Base-by-base conservation (phyloP, 2,888 invertebrate genomes). In the Hofmannophila pseudospretella region DNA sequence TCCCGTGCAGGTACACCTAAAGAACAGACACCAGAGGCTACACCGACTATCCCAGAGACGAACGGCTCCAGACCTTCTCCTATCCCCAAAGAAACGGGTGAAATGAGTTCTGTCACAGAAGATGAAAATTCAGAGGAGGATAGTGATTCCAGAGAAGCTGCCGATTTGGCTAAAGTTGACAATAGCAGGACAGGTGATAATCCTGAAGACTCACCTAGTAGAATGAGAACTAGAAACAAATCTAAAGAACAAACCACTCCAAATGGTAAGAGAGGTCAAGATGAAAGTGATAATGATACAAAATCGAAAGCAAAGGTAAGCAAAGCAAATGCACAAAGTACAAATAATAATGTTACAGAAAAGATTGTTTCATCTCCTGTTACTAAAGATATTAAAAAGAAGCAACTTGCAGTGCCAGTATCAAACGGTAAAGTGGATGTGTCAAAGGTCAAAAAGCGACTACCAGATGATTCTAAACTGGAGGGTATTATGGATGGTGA, bases 71-170 rank as follows among this genome's bases (percentile, higher is more conserved):
- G 92, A 56, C 91, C 92, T 39, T 91, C 91, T 42, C 91, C 90
- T 11, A 91, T 89, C 72, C 89, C 91, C 40, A 92, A 92, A 71
- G 93, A 92, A 72, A 85, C 79, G 16, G 90, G 90, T 44, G 93
- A 93, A 71, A 92, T 92, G 64, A 92, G 92, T 77, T 94, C 94
- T 41, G 93, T 94, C 43, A 94, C 94, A 36, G 94, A 94, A 74
- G 94, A 94, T 88, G 96, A 97, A 73, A 95, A 95, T 82, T 97
- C 97, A 49, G 97, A 97, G 71, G 96, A 97, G 74, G 97, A 97
- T 76, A 96, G 96, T 75, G 97, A 97, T 81, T 96, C 96, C 40
- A 90, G 96, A 67, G 95, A 96, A 64, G 92, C 96, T 54, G 94
- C 76, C 44, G 87, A 87, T 47, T 93, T 70, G 92, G 94, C 82